Conservation (phyloP, 2,888 invertebrate species). For the Eupithecia subfuscata region DNA sequence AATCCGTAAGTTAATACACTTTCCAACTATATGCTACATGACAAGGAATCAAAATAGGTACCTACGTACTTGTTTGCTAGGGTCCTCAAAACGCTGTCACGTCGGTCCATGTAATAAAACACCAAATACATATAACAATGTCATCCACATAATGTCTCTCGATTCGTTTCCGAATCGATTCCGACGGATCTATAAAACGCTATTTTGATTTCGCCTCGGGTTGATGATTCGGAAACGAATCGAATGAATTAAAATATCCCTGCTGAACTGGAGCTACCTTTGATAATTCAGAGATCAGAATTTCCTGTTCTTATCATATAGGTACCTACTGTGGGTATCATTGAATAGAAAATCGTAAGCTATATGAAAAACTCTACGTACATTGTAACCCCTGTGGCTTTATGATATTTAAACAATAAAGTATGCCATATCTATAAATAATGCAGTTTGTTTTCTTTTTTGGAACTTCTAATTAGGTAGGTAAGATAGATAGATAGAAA, state of each 20-base stretch:
- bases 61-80: too few species aligned
- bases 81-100: neutral
- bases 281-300: too few species aligned
- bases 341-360: neutral
- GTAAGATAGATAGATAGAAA: too few species aligned
- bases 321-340: neutral
- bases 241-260: too few species aligned
- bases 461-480: neutral
- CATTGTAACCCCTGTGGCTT: constrained; percentile 39
- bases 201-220: too few species aligned
- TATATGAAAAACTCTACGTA: neutral
- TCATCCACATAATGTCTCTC: neutral
- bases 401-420: constrained; percentile 62
- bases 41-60: too few species aligned
- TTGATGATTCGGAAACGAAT: too few species aligned
- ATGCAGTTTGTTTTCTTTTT: neutral
- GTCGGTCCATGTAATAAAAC: neutral
- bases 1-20: too few species aligned
- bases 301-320: neutral
- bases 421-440: constrained; percentile 59
- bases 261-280: neutral
- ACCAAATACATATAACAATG: too few species aligned
- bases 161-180: too few species aligned
- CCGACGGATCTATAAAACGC: too few species aligned
- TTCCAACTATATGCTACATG: too few species aligned